Evolutionary conservation across 2,888 invertebrate species (phyloP), one percentile per base, ranked within the genome.

Genomic region (Lacanobia oleracea): DNA sequence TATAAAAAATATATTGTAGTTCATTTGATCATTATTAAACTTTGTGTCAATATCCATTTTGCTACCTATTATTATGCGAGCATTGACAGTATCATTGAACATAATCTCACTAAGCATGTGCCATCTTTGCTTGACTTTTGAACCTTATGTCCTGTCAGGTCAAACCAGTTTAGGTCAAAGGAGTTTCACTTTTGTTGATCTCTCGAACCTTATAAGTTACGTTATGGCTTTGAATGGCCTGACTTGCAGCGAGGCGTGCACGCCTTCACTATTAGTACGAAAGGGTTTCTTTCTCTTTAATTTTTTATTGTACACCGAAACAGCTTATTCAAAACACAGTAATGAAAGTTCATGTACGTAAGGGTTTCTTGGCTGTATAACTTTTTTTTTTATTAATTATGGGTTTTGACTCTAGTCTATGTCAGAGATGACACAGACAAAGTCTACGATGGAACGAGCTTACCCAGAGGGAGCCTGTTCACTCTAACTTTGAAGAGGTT

Each of bases 141-240:
- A 75, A 64, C 77, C 40, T 18, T 10, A 21, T 23, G 18, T 61
- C 21, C 27, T 59, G 37, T 45, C 14, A 7, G 21, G 27, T 59
- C n/a, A 62, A 56, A 45, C 27, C 14, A 10, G 27, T 40, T 21
- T n/a, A n/a, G 40, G 60, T 16, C 7, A 48, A 14, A 65, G 7
- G 10, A n/a, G 10, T 75, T 66, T 81, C 61, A 48, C 67, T 57
- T 62, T 62, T 37, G 12, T 50, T 76, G 61, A 75, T 18, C 40
- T 43, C 23, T 18, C 37, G 48, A 59, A 43, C 45, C 27, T 48
- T 59, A n/a, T 43, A 27, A 2, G 51, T 50, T 23, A 45, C 12
- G 16, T 43, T 62, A 23, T 71, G 4, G 37, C 50, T 53, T 59
- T 7, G 40, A 72, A 23, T 48, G 48, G 8, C 48, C 79, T 21